These are phyloP conservation scores for Centruroides sculpturatus DNA, from an alignment of 1,140 invertebrate species.

Conservation along the genomic window DNA sequence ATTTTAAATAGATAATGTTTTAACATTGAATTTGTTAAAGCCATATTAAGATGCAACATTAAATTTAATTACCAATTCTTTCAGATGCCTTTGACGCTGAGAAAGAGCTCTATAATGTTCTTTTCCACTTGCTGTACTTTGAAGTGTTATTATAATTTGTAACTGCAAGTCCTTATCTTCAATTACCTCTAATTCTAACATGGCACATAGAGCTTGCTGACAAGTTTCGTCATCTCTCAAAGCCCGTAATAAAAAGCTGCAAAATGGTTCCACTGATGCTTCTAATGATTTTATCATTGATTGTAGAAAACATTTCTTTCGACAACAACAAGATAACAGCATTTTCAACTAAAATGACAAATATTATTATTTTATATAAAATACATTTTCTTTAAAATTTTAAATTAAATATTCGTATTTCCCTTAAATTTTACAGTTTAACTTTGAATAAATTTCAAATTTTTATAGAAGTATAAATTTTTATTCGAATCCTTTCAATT, in stretches of 20 bases:
- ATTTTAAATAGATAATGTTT: conserved; percentile 4
- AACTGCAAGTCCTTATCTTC: conserved; percentile 42
- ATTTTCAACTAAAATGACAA: conserved; percentile 43
- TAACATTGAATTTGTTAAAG: background rate
- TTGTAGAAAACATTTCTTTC: conserved; percentile 57
- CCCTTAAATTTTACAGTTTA: no score
- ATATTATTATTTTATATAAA: no score
- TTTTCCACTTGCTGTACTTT: conserved; percentile 54
- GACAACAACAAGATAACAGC: conserved; percentile 57
- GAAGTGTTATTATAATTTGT: conserved; percentile 65
- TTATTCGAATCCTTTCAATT: no score
- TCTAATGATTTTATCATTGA: conserved; percentile 51
- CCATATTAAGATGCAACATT: no score
- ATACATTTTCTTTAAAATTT: no score
- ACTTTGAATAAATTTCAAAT: no score
- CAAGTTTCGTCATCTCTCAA: conserved; percentile 52
- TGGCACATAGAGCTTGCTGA: conserved; percentile 56
- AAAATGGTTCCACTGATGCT: conserved; percentile 34
- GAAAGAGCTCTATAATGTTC: conserved; percentile 55
- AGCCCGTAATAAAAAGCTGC: conserved; percentile 43
- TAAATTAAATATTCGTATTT: no score
- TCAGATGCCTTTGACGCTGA: conserved; percentile 55
- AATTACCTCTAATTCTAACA: conserved; percentile 63
- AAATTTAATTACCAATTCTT: conserved; percentile 44
- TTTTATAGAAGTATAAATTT: no score